These are phyloP conservation scores for Glyptemys insculpta DNA, from an alignment of 2,797 vertebrate species.

Conservation along the genomic window DNA sequence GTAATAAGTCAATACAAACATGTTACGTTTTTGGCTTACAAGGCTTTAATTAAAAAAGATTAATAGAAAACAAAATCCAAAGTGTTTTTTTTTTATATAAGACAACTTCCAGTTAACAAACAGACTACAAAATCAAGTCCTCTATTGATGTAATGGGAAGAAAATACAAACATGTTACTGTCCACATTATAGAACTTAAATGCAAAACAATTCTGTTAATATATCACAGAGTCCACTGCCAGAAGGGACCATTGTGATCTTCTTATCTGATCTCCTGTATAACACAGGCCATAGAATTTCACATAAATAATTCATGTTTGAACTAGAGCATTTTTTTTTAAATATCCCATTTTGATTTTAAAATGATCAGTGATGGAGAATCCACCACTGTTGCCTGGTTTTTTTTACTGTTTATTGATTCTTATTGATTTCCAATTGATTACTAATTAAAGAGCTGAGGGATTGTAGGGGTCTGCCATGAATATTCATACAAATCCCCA, in stretches of 20 bases:
- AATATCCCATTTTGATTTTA: no score
- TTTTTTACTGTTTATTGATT: not conserved
- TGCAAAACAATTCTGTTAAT: not conserved
- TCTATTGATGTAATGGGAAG: not conserved
- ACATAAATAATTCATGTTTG: not conserved
- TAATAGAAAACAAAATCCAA: not conserved
- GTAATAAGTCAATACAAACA: not conserved
- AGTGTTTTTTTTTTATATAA: not conserved
- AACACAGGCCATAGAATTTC: not conserved
- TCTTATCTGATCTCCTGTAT: not conserved
- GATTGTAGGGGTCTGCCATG: no score
- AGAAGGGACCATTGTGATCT: not conserved
- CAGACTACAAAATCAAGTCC: not conserved
- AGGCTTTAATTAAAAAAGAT: not conserved
- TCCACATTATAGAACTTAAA: not conserved
- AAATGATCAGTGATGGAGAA: no score
- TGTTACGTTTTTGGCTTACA: not conserved
- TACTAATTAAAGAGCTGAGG: no score
- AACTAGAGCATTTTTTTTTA: not conserved
- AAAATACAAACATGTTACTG: not conserved
- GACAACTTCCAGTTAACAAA: not conserved
- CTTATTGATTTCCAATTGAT: no score
- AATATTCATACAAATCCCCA: not conserved
- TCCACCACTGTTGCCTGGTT: not conserved
- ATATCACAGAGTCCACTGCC: not conserved